Conservation (phyloP, 2,888 invertebrate genomes). For the Iselma pallidipennis region DNA sequence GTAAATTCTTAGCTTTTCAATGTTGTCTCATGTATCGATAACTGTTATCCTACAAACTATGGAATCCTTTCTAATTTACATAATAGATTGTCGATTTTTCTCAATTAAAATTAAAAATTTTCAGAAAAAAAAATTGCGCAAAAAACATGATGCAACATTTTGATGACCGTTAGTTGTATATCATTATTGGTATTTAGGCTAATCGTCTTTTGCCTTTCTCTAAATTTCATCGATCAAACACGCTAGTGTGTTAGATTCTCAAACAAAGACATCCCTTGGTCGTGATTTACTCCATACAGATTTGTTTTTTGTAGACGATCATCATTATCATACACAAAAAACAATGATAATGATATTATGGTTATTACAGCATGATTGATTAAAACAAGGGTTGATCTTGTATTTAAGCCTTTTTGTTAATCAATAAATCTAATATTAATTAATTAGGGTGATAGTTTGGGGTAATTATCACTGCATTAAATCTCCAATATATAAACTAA, state of each 20-base stretch:
- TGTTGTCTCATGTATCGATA: no score
- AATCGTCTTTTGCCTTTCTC: conserved; percentile 13
- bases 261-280: not conserved
- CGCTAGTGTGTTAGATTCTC: not conserved
- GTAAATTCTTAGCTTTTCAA: conserved; percentile 28
- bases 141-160: not conserved
- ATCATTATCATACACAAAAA: not conserved
- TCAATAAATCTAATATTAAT: no score
- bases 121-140: not conserved
- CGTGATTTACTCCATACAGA: not conserved
- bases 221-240: conserved; percentile 1
- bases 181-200: conserved; percentile 12
- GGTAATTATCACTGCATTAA: no score
- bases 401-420: no score
- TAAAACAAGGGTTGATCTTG: no score
- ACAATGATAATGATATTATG: no score
- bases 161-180: not conserved
- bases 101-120: not conserved
- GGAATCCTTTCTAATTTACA: not conserved
- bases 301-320: not conserved
- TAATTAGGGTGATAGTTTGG: no score
- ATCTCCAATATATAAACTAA: no score
- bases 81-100: not conserved
- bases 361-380: not conserved
- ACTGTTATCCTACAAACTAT: no score